Evolutionary conservation across 1,140 invertebrate genomes (phyloP).

Genomic region (Calliphora vicina): DNA sequence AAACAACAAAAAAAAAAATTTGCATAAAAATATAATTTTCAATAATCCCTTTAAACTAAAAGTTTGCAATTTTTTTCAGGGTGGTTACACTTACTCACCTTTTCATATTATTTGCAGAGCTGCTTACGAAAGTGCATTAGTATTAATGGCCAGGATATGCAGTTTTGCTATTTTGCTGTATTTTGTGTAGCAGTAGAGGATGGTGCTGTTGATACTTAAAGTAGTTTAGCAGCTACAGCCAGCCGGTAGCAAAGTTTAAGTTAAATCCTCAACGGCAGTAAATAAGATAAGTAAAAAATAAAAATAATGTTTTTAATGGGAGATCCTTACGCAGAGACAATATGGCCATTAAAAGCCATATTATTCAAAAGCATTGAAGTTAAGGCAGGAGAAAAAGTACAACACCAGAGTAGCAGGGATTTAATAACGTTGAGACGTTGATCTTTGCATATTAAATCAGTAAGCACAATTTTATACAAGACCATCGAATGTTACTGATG

Average conservation of each 20-base stretch:
- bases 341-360: not conserved
- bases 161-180: not conserved
- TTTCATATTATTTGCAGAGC: not conserved
- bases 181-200: not conserved
- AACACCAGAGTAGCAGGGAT: not conserved
- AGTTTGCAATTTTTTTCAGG: not conserved
- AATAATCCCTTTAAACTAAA: conserved; percentile 17
- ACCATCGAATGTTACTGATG: not conserved
- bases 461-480: not conserved
- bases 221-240: not conserved
- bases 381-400: not conserved
- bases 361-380: too few relatives aligned
- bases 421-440: not conserved
- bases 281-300: not conserved
- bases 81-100: not conserved
- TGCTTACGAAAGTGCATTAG: conserved; percentile 20
- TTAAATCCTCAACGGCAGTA: not conserved
- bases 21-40: conserved; percentile 25
- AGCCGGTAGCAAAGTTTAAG: too few relatives aligned
- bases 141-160: conserved; percentile 11
- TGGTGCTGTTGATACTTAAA: not conserved
- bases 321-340: not conserved
- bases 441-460: conserved; percentile 13
- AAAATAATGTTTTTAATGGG: too few relatives aligned
- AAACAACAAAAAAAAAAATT: not conserved